phyloP scores from a whole-genome alignment of 2,113 vertebrate species.

The Neolamprologus tretocephalus region DNA sequence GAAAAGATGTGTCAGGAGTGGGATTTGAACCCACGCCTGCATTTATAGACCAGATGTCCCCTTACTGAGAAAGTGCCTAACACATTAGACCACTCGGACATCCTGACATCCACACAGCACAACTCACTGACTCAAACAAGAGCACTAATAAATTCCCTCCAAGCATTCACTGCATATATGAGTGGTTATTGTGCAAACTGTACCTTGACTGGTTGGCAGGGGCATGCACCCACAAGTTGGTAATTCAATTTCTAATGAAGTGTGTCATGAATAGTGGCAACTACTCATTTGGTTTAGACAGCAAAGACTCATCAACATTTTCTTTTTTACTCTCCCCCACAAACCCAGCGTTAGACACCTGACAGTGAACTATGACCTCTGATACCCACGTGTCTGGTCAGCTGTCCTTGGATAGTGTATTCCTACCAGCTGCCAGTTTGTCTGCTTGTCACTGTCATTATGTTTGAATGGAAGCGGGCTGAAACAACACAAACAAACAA shows the following conservation, averaged over 20 bases:
- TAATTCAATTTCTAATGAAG: background rate
- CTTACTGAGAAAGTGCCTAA: no score
- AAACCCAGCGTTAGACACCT: background rate
- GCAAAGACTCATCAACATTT: background rate
- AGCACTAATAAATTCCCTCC: background rate
- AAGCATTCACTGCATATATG: background rate
- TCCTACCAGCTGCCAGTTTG: background rate
- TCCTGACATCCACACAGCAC: fast-evolving
- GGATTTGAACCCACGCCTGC: background rate
- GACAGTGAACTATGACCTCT: conserved; percentile 9
- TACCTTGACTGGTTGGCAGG: background rate
- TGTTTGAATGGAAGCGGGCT: background rate
- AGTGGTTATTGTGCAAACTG: background rate
- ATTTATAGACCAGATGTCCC: background rate
- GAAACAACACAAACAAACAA: background rate
- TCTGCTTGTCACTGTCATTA: background rate
- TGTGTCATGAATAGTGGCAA: background rate
- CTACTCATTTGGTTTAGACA: background rate
- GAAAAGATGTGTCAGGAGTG: background rate
- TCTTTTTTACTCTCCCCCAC: background rate
- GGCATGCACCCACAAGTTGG: background rate
- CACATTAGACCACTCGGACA: background rate
- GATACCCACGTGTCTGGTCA: background rate
- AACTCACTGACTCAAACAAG: background rate
- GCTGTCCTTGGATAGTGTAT: background rate